Percentiles rank a stretch among this genome's conserved stretches.
These are phyloP conservation scores for Electrophaes corylata DNA, from an alignment of 2,888 invertebrate genomes.

Conservation along the genomic window DNA sequence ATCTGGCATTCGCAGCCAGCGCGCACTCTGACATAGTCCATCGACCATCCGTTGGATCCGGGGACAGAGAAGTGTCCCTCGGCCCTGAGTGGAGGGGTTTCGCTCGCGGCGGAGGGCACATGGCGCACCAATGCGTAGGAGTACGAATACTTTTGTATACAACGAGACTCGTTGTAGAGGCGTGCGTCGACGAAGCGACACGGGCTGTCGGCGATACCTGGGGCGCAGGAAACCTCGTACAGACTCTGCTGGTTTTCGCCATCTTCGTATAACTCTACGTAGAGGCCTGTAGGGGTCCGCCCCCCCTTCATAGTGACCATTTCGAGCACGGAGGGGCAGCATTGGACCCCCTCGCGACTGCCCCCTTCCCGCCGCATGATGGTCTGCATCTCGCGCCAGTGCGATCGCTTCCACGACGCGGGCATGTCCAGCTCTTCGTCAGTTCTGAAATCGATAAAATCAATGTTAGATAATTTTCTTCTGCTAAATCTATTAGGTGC, in stretches of 20 bases:
- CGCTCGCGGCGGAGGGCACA: conserved; percentile 64
- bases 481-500: background rate
- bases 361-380: conserved; percentile 82
- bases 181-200: conserved; percentile 90
- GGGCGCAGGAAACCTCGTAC: conserved; percentile 91
- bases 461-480: background rate
- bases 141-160: conserved; percentile 93
- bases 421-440: conserved; percentile 73
- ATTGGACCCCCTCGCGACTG: conserved; percentile 85
- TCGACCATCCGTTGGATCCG: conserved; percentile 86
- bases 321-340: conserved; percentile 92
- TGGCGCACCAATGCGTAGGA: conserved; percentile 92
- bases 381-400: conserved; percentile 87
- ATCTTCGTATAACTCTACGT: conserved; percentile 90
- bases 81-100: conserved; percentile 68
- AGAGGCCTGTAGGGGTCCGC: conserved; percentile 88
- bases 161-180: conserved; percentile 88
- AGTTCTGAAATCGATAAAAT: conserved; percentile 56
- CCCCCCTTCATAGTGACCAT: conserved; percentile 92
- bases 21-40: conserved; percentile 92
- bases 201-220: conserved; percentile 88
- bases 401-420: conserved; percentile 81
- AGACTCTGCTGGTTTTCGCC: conserved; percentile 88
- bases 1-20: conserved; percentile 94
- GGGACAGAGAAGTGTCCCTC: conserved; percentile 78